Evolutionary conservation across 2,888 invertebrate species (phyloP).

Genomic region (Lycaena phlaeas): DNA sequence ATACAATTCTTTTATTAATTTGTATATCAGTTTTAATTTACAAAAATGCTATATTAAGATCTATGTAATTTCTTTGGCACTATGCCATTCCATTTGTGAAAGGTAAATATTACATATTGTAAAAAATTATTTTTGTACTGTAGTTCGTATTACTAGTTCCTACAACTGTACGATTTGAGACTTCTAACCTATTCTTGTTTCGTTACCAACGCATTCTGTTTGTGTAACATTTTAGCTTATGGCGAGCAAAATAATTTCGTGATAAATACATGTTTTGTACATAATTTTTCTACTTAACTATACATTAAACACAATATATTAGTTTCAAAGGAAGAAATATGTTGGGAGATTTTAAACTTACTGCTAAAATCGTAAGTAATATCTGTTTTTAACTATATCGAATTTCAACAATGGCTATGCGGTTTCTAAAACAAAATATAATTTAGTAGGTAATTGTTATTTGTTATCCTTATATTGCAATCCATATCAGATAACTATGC

Average conservation of each 20-base stretch:
- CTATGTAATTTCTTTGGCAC: background rate
- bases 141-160: background rate
- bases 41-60: background rate
- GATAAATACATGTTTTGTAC: no score
- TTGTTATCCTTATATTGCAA: background rate
- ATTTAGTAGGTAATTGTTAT: background rate
- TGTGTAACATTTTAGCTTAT: no score
- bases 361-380: conserved; percentile 20
- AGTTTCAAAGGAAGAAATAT: no score
- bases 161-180: background rate
- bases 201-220: background rate
- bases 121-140: background rate
- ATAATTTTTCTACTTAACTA: no score
- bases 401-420: no score
- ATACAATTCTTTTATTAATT: no score
- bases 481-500: background rate
- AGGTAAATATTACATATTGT: background rate
- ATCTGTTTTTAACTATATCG: no score
- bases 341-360: conserved; percentile 11
- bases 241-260: no score
- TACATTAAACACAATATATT: no score
- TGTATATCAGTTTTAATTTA: background rate
- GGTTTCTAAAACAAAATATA: background rate
- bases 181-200: conserved; percentile 1
- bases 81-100: background rate